phyloP scores from a whole-genome alignment of 2,113 vertebrate genomes.

The Canis aureus region DNA sequence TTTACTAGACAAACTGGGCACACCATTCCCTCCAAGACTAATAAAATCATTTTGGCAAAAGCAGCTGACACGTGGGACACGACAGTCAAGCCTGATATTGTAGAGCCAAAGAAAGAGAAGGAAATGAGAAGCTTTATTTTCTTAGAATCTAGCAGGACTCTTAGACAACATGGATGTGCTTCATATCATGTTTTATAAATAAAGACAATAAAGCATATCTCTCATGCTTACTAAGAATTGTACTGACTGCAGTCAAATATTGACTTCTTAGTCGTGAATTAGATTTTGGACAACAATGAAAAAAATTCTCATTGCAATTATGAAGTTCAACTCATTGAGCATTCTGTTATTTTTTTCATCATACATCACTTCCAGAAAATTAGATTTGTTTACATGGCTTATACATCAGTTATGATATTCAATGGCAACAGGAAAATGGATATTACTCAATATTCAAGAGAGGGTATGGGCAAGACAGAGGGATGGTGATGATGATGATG shows the following conservation, averaged over 20 bases:
- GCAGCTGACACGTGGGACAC: too few relatives aligned
- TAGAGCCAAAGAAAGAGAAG: not conserved
- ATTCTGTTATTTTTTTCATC: not conserved
- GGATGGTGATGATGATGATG: not conserved
- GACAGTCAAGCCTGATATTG: not conserved
- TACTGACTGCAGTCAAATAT: not conserved
- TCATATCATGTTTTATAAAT: not conserved
- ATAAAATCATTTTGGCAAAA: constrained; percentile 26
- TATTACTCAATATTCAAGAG: not conserved
- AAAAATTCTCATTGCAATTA: not conserved
- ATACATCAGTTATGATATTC: not conserved
- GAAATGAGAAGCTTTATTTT: not conserved
- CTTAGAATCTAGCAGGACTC: not conserved
- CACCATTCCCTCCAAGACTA: not conserved
- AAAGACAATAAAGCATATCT: not conserved
- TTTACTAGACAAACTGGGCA: not conserved
- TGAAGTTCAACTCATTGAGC: not conserved
- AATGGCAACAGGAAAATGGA: not conserved
- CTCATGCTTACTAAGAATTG: not conserved
- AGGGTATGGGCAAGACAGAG: not conserved
- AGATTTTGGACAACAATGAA: not conserved
- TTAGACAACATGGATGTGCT: not conserved
- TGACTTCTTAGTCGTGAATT: not conserved
- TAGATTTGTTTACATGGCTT: not conserved
- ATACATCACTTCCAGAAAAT: not conserved